phyloP scores from a whole-genome alignment of 2,113 vertebrate genomes.

The Cavia aperea region DNA sequence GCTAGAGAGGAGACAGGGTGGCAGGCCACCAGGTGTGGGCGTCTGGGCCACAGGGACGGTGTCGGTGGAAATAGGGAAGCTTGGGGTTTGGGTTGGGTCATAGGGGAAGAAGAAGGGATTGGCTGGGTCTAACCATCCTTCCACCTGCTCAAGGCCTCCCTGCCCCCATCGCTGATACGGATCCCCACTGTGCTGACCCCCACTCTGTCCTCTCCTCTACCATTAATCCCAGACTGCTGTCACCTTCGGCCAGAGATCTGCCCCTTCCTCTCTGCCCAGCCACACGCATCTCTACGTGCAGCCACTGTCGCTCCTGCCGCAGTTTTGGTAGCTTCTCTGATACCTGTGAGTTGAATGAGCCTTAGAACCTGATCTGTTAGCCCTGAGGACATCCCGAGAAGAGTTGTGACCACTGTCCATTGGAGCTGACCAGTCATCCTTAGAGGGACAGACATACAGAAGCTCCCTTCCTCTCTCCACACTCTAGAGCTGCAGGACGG shows the following conservation, averaged over 20 bases:
- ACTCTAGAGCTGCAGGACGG: background rate
- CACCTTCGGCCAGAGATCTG: background rate
- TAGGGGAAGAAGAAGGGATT: background rate
- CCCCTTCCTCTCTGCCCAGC: background rate
- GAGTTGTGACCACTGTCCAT: fast-evolving
- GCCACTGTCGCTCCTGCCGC: background rate
- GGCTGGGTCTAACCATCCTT: background rate
- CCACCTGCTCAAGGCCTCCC: background rate
- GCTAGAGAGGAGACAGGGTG: background rate
- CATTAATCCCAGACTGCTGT: background rate
- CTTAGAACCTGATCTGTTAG: background rate
- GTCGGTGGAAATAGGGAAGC: background rate
- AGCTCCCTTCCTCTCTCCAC: background rate
- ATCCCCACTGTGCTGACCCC: background rate
- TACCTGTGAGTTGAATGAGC: background rate
- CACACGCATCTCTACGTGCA: fast-evolving
- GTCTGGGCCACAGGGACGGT: background rate
- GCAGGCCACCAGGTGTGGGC: background rate
- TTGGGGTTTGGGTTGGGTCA: background rate
- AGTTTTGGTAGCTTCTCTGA: background rate
- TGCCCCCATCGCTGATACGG: background rate
- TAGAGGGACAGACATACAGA: background rate
- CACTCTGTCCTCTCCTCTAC: background rate
- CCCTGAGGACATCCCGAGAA: background rate
- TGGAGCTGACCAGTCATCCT: background rate